These are phyloP conservation scores for Alauda arvensis DNA, from an alignment of 2,797 vertebrate species.

Conservation along the genomic window DNA sequence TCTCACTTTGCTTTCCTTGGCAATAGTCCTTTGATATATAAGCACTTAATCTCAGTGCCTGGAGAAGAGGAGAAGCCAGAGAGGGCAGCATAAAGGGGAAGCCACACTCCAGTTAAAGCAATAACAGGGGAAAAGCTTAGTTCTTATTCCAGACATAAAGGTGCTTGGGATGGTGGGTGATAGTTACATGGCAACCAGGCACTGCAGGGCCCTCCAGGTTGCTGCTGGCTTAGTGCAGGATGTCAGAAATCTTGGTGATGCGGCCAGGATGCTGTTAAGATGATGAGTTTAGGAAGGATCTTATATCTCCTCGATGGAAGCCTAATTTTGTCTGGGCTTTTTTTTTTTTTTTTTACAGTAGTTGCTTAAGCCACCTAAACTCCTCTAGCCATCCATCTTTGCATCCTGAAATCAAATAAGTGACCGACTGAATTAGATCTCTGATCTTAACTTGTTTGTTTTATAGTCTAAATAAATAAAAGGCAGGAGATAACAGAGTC, in stretches of 20 bases:
- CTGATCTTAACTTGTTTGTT: constrained; percentile 5
- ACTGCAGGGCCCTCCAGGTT: constrained; percentile 15
- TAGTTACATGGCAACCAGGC: constrained; percentile 28
- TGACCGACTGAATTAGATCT: not conserved
- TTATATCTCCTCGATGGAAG: constrained; percentile 9
- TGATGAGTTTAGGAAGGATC: not conserved
- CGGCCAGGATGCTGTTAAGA: not conserved
- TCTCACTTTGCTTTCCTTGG: constrained; percentile 16
- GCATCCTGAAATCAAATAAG: not conserved
- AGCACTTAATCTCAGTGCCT: not conserved
- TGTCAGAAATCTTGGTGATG: not conserved
- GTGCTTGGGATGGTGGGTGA: not conserved
- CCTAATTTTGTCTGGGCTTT: not conserved
- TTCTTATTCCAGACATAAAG: constrained; percentile 12
- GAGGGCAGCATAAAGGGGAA: not conserved
- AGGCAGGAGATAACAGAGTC: not conserved
- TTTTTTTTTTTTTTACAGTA: not conserved
- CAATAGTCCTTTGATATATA: not conserved
- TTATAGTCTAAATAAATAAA: constrained; percentile 24
- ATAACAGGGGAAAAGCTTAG: not conserved
- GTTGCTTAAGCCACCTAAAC: not conserved
- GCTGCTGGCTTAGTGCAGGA: not conserved
- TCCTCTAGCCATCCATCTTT: not conserved
- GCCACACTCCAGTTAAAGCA: not conserved
- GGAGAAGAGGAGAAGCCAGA: not conserved